phyloP scores from a whole-genome alignment of 2,797 vertebrate genomes.

The Notolepis coatsorum region DNA sequence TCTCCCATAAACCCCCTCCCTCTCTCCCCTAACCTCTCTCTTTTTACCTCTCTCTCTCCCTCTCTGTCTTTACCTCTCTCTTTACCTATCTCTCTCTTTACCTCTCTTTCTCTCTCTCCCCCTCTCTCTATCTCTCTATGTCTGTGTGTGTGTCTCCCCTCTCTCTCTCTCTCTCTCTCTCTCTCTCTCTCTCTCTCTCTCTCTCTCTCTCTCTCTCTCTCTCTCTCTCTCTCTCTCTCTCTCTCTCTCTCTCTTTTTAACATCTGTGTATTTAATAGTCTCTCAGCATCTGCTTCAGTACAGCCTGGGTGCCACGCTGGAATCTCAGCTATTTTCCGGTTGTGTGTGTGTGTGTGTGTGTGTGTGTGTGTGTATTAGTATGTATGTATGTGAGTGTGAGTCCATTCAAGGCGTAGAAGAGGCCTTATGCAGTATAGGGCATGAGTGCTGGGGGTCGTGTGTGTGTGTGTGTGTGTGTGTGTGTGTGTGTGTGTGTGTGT shows the following conservation, averaged over 20 bases:
- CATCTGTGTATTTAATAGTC: slow-evolving; percentile 67
- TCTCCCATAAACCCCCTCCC: not conserved
- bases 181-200: slow-evolving; percentile 13
- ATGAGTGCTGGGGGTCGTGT: no score
- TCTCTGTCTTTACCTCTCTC: slow-evolving; percentile 7
- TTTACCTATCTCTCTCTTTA: not conserved
- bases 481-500: slow-evolving; percentile 11
- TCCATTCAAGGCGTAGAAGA: no score
- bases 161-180: not conserved
- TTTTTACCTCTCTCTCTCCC: slow-evolving; percentile 12
- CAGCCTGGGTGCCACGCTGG: slow-evolving; percentile 68
- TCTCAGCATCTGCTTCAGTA: slow-evolving; percentile 70
- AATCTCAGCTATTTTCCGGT: slow-evolving; percentile 78
- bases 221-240: not conserved
- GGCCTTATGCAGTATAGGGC: no score
- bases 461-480: slow-evolving; percentile 35
- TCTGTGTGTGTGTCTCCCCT: slow-evolving; percentile 11
- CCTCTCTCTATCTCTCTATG: not conserved
- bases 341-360: slow-evolving; percentile 43
- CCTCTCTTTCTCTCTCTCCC: not conserved
- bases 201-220: not conserved
- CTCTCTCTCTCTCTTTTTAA: slow-evolving; percentile 8
- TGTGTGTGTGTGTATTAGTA: slow-evolving; percentile 24
- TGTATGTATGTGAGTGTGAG: slow-evolving; percentile 7
- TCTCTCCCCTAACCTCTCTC: slow-evolving; percentile 26